Base-by-base conservation (phyloP, 2,113 vertebrate species). In the Chloroceryle aenea region DNA sequence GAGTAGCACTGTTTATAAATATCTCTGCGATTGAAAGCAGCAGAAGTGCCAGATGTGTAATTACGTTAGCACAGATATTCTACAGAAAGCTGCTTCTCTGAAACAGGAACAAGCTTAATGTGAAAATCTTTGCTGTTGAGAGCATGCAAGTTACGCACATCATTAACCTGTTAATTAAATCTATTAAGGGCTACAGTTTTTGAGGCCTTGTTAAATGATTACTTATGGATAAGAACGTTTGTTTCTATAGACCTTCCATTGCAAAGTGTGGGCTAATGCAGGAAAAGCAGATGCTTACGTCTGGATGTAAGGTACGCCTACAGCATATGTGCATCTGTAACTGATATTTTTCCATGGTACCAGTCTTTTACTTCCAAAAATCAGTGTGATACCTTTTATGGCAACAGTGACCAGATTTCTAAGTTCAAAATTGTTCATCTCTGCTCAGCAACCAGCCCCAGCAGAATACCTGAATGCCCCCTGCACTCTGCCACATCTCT, bases 91-190 rank as follows among this genome's bases (percentile, higher is more conserved):
- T 56, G 64, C 79, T 89, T 88, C 93, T 90, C 63, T 87, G 76
- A 77, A 90, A 93, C 85, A 67, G 84, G 84, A 94, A 74, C 71
- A 87, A 89, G 85, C 84, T 74, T 94, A 86, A 95, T 97, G 93
- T 90, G 83, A 86, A 87, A 96, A 63, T 93, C 89, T 94, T 92
- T 85, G 81, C 58, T 94, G 94, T 88, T 64, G 90, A 92, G 69
- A 91, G 58, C 48, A 12, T 19, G 66, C 73, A 72, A 48, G 36
- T 79, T 92, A 75, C 72, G 93, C 90, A 96, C 95, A 75, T 95
- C 83, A 92, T 96, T 96, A 96, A 96, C 96, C 93, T 94, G 90
- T 92, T 95, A 95, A 95, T 96, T 96, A 90, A 87, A 68, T 75
- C 83, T 81, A 75, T 90, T 96, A 96, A 93, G 73, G 83, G 40